Percentiles rank a stretch among this genome's conserved stretches.
Evolutionary conservation across 1,140 invertebrate genomes (phyloP).

Genomic region (Drosophila melanica): DNA sequence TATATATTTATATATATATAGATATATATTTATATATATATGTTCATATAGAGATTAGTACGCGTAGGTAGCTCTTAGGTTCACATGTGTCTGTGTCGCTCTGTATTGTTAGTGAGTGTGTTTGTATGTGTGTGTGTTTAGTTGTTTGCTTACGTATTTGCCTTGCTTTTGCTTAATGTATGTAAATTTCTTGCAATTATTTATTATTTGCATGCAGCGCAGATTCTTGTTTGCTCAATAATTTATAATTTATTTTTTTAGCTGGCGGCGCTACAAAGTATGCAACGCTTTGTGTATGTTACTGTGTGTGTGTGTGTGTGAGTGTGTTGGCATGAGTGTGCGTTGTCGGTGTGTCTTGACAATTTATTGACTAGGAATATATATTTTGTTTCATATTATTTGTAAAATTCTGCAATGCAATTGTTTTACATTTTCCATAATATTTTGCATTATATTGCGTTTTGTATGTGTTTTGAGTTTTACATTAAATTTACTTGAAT

Average conservation of each 20-base stretch:
- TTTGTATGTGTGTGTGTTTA: slow-evolving; percentile 22
- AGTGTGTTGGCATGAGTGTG: slow-evolving; percentile 30
- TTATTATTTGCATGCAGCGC: slow-evolving; percentile 33
- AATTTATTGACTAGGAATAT: slow-evolving; percentile 75
- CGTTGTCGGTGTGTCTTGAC: slow-evolving; percentile 46
- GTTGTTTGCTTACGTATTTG: slow-evolving; percentile 50
- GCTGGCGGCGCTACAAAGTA: slow-evolving; percentile 48
- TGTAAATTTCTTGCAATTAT: slow-evolving; percentile 27
- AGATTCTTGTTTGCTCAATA: slow-evolving; percentile 18
- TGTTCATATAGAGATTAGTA: slow-evolving; percentile 72
- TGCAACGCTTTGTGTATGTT: slow-evolving; percentile 36
- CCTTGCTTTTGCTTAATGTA: slow-evolving; percentile 24
- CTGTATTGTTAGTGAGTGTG: slow-evolving; percentile 24
- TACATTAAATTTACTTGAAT: slow-evolving; percentile 15
- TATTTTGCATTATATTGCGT: slow-evolving; percentile 25
- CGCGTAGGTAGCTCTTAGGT: slow-evolving; percentile 80
- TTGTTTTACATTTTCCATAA: slow-evolving; percentile 8
- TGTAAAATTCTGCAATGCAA: slow-evolving; percentile 14
- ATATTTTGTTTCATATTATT: slow-evolving; percentile 34
- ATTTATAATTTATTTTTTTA: slow-evolving; percentile 24
- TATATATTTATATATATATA: slow-evolving; percentile 11
- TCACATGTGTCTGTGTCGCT: slow-evolving; percentile 58
- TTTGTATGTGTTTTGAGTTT: slow-evolving; percentile 15
- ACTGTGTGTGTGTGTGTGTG: slow-evolving; percentile 10
- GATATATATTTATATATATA: slow-evolving; percentile 44